Evolutionary conservation across 1,140 invertebrate species (phyloP), one percentile per base, ranked within the genome.

Genomic region (Achatina immaculata): DNA sequence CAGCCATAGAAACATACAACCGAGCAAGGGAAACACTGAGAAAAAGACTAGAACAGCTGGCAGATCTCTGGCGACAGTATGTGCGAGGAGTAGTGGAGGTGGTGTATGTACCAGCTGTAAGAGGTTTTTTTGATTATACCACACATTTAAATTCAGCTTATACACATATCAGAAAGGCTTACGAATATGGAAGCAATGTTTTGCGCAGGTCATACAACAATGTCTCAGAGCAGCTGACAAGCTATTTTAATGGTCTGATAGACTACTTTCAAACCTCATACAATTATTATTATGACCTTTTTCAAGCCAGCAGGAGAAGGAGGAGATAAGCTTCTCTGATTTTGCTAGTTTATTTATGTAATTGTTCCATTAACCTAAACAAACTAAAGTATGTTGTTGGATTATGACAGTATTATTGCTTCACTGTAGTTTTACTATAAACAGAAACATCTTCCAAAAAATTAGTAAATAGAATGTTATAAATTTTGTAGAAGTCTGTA

Each of bases 131-230:
- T 28, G 62, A 75, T 16, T 77, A 80, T 40, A 40, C 43, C 16
- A 28, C 72, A 48, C 80, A 80, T 40, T 65, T 84, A 3, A 82
- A 34, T 34, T 19, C 42, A 19, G 80, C 66, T 24, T 84, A 82
- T 73, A 80, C 40, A 42, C 69, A 82, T 75, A 80, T 84, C 51
- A 77, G 68, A 28, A 80, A 77, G 31, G 81, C 83, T 45, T 82
- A 84, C 45, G 80, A 82, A n/a, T 84, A 84, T 72, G 83, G 83
- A 48, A 71, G 48, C 24, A 73, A 51, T 28, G 75, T 78, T 16
- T 55, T 82, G 24, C 42, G 48, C 36, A 73, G 65, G 14, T 58
- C 73, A 7, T 78, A 78, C 51, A 51, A 58, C 6, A 19, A 42
- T 43, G 69, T 71, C 11, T 69, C 76, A 77, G n/a, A 28, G 24